phyloP scores from a whole-genome alignment of 2,888 invertebrate species.

The Callyntrura guangdongensis region DNA sequence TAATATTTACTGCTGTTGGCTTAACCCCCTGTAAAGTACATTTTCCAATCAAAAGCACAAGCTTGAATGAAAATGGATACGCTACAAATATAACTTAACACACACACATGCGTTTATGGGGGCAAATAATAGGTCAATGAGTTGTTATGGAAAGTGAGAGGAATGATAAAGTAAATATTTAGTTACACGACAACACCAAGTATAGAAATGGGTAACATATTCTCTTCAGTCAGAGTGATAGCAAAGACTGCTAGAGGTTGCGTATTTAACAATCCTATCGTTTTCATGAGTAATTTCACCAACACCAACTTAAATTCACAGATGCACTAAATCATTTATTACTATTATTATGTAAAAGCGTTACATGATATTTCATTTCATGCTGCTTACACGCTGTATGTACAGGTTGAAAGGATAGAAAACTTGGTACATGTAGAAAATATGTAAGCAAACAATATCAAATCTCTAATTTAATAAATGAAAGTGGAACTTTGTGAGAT shows the following conservation, averaged over 20 bases:
- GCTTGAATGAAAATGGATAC: slow-evolving; percentile 47
- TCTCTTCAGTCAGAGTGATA: neutral
- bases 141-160: too few species aligned
- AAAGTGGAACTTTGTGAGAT: slow-evolving; percentile 23
- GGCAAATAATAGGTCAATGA: too few species aligned
- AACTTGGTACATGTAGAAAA: neutral
- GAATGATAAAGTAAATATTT: neutral
- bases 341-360: too few species aligned
- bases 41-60: slow-evolving; percentile 12
- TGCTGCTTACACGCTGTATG: too few species aligned
- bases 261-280: too few species aligned
- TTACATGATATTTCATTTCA: too few species aligned
- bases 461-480: slow-evolving; percentile 57
- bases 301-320: neutral
- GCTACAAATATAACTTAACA: neutral
- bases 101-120: too few species aligned
- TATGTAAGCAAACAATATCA: neutral
- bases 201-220: neutral
- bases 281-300: too few species aligned
- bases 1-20: neutral
- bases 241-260: too few species aligned
- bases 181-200: neutral
- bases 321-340: too few species aligned
- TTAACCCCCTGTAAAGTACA: neutral
- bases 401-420: neutral